Evolutionary conservation across 1,140 invertebrate genomes (phyloP).

Genomic region (Sarcophaga bullata): DNA sequence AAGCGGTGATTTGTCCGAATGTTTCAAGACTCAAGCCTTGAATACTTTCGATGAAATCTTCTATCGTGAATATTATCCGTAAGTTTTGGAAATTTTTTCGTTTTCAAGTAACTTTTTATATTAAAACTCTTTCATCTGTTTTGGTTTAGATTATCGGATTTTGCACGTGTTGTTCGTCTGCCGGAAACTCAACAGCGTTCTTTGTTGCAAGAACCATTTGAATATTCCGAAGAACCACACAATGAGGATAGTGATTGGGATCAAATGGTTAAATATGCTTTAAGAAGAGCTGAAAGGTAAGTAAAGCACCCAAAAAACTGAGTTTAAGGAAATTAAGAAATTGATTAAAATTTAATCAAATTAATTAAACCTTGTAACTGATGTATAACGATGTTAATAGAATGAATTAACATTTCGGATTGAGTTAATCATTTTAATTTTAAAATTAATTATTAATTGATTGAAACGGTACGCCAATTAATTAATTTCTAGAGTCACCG

Average conservation of each 20-base stretch:
- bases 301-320: conserved; percentile 42
- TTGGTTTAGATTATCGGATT: conserved; percentile 71
- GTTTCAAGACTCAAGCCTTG: conserved; percentile 81
- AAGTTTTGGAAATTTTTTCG: conserved; percentile 47
- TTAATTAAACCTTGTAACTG: too few relatives aligned
- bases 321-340: too few relatives aligned
- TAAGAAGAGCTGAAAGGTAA: conserved; percentile 76
- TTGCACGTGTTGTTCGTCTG: conserved; percentile 75
- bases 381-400: too few relatives aligned
- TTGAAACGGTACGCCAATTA: too few relatives aligned
- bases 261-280: conserved; percentile 77
- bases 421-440: too few relatives aligned
- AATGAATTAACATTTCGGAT: too few relatives aligned
- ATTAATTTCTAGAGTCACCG: too few relatives aligned
- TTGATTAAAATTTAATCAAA: too few relatives aligned
- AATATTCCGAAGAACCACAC: conserved; percentile 74
- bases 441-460: too few relatives aligned
- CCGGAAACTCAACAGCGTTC: conserved; percentile 72
- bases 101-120: not conserved
- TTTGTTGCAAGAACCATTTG: conserved; percentile 73
- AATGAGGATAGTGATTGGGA: conserved; percentile 83
- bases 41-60: conserved; percentile 81
- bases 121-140: conserved; percentile 31
- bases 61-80: conserved; percentile 71
- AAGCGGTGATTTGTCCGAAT: conserved; percentile 80